These are phyloP conservation scores for Dyspetes luteomarginatus DNA, from an alignment of 2,888 invertebrate genomes.

Conservation along the genomic window DNA sequence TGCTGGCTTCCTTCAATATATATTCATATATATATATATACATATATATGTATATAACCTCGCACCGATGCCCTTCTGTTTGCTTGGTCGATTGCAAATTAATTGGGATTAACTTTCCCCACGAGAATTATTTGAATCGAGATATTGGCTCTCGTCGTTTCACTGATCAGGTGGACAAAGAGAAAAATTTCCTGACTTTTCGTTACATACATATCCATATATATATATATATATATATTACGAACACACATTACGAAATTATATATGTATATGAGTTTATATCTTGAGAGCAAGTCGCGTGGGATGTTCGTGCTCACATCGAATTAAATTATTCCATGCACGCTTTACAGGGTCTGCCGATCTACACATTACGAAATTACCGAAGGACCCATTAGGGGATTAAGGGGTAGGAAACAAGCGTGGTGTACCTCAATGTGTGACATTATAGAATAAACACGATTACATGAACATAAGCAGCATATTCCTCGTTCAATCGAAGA, in stretches of 20 bases:
- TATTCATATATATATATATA: neutral
- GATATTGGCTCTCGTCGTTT: slow-evolving; percentile 1
- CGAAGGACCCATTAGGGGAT: slow-evolving; percentile 55
- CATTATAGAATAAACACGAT: slow-evolving; percentile 12
- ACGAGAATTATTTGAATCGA: neutral
- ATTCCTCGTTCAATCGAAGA: slow-evolving; percentile 2
- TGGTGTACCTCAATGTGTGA: slow-evolving; percentile 30
- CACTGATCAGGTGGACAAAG: neutral
- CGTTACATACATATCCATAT: too few relatives aligned
- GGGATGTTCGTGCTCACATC: slow-evolving; percentile 27
- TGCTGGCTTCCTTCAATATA: slow-evolving; percentile 20
- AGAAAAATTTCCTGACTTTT: neutral
- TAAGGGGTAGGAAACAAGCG: slow-evolving; percentile 50
- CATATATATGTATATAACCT: neutral
- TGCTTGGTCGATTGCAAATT: slow-evolving; percentile 52
- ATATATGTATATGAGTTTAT: too few relatives aligned
- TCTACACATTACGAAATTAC: slow-evolving; percentile 60
- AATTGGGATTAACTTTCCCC: slow-evolving; percentile 50
- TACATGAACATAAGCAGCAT: slow-evolving; percentile 5
- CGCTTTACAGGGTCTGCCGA: slow-evolving; percentile 34
- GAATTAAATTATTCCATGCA: slow-evolving; percentile 63
- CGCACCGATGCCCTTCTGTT: slow-evolving; percentile 24
- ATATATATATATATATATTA: too few relatives aligned
- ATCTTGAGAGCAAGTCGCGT: neutral
- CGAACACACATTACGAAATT: too few relatives aligned